Evolutionary conservation across 1,140 invertebrate species (phyloP), one percentile per base, ranked within the genome.

Genomic region (Bombus turneri): DNA sequence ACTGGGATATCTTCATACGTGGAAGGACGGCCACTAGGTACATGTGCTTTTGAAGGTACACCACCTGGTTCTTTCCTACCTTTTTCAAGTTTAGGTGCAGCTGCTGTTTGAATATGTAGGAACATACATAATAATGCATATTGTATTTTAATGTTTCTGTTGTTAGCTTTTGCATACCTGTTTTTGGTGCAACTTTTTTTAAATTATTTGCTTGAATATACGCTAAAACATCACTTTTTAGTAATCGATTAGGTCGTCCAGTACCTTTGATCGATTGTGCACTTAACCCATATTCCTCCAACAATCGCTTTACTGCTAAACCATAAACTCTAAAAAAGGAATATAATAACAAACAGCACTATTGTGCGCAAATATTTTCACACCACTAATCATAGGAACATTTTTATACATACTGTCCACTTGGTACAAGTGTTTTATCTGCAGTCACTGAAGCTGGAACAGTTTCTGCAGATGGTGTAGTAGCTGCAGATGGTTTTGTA

Each of bases 1-100:
- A 99, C 96, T 15, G 97, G 97, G 83, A 98, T 96, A 95, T 99
- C 99, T 72, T 96, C 95, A 93, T 96, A 99, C 43, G 95, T 92
- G 12, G 91, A 96, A 8, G 93, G 88, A 25, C 57, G 64, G 22
- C 71, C 90, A 72, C 74, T 18, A 3, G 77, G 64, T 31, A 80
- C 75, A n/a, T 64, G 62, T 13, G 12, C 28, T n/a, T 77, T 64
- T 12, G 62, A 28, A 31, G 43, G n/a, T 74, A 62, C 37, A 28
- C 57, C 9, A 66, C 39, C 3, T 34, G 3, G 75, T 53, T 43
- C 66, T 15, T 37, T 34, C 15, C 59, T 78, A 22, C 2, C 68
- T 37, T 75, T 47, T 41, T 5, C 59, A 28, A 79, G 13, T 68
- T 57, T 86, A n/a, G 86, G 69, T 25, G 89, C 12, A 37, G 86